A percentile compares a stretch with the other conserved stretches of the same genome.
Evolutionary conservation across 2,797 vertebrate genomes (phyloP).

Genomic region (Gymnothorax javanicus): DNA sequence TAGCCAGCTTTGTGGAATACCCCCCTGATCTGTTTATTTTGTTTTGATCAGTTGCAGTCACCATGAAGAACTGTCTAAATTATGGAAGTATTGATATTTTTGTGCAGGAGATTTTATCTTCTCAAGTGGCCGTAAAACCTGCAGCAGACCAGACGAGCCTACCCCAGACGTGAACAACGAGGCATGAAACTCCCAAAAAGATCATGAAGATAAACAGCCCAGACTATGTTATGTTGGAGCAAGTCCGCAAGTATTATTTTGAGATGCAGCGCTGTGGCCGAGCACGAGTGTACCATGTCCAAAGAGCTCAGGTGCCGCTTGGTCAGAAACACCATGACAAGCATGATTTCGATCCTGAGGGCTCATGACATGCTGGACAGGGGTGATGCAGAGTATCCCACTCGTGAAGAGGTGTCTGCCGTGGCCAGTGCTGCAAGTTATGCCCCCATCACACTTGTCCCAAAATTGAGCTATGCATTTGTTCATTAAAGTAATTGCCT

Average conservation of each 20-base stretch:
- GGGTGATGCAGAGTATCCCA: not conserved
- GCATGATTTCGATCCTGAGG: conserved; percentile 14
- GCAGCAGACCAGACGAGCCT: not conserved
- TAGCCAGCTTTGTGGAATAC: too few species aligned
- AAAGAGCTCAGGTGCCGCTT: conserved; percentile 23
- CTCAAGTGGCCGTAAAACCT: too few species aligned
- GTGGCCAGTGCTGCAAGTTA: not conserved
- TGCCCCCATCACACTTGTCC: too few species aligned
- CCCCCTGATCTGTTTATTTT: too few species aligned
- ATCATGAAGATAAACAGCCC: conserved; percentile 22
- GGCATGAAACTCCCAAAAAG: not conserved
- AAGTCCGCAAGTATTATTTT: too few species aligned
- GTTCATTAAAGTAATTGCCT: not conserved
- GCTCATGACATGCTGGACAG: not conserved
- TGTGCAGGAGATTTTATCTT: not conserved
- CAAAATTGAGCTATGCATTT: not conserved
- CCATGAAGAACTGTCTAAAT: not conserved
- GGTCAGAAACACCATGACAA: conserved; percentile 13
- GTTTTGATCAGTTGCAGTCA: too few species aligned
- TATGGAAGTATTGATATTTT: not conserved
- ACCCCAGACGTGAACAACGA: not conserved
- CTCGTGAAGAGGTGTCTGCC: not conserved
- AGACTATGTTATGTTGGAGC: conserved; percentile 23
- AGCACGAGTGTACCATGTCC: conserved; percentile 7
- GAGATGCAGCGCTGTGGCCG: not conserved